Conservation (phyloP, 2,888 invertebrate genomes). For the Germaria angustata region DNA sequence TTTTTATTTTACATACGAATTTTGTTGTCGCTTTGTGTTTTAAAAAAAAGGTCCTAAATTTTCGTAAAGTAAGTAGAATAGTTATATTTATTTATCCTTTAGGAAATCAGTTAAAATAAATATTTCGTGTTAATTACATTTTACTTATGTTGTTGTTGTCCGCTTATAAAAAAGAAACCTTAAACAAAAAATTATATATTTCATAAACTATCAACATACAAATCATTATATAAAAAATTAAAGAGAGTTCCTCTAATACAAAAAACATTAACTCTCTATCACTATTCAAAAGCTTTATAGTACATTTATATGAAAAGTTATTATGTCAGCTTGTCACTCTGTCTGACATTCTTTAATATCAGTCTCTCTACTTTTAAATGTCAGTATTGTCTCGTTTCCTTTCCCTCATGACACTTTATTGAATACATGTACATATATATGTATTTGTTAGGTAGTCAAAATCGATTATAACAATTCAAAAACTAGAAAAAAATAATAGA, state of each 20-base stretch:
- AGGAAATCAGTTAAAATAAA: no score
- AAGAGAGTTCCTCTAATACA: neutral
- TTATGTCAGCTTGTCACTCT: slow-evolving; percentile 19
- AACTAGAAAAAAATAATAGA: neutral
- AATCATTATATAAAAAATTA: no score
- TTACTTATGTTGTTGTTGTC: no score
- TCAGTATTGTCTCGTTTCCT: slow-evolving; percentile 12
- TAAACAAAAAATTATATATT: no score
- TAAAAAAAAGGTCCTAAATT: no score
- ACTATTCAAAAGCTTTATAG: neutral
- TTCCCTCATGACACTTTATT: neutral
- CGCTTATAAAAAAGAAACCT: no score
- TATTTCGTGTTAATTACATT: no score
- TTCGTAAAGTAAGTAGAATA: no score
- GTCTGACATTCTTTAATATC: neutral
- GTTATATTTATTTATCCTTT: no score
- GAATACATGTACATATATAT: neutral
- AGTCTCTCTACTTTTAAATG: neutral
- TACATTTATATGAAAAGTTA: slow-evolving; percentile 19
- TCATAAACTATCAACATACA: no score
- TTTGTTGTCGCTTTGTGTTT: no score
- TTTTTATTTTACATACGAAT: no score
- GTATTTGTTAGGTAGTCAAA: neutral
- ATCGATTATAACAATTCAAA: slow-evolving; percentile 38
- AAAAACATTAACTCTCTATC: neutral